Evolutionary conservation across 1,140 invertebrate genomes (phyloP), one percentile per base, ranked within the genome.

Genomic region (Drosophila sp.): DNA sequence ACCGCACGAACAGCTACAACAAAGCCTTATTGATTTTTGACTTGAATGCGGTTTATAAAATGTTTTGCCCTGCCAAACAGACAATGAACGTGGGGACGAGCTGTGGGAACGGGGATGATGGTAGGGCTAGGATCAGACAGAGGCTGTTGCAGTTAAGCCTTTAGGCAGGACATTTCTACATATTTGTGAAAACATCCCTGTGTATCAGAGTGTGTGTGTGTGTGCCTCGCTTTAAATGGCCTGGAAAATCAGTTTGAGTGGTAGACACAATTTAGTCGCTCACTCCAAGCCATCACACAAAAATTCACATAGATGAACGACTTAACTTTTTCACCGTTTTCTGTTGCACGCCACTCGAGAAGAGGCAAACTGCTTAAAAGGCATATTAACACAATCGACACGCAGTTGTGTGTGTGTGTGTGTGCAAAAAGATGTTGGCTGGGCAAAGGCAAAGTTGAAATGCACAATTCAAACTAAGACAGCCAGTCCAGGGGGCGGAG

Each of bases 21-120:
- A 77, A 78, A 78, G 69, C 75, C 61, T 55, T 78, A 78, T 78
- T 78, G 76, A 78, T 78, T 78, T 78, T 78, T 55, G 74, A 72
- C 68, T 77, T 77, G 57, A 72, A 72, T 78, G 76, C 44, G 67
- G 68, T 63, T 76, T 76, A 77, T 66, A 67, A 76, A 57, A 72
- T 60, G n/a, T 85, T 84, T 73, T 66, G 58, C 57, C 35, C 38
- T 54, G 25, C 25, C 56, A 68, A 60, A 63, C 58, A 76, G 63
- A 75, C 57, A 60, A 50, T 50, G 23, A 27, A 50, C 17, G 17
- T 0, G 17, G 44, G 23, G 23, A 50, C 7, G 23, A 50, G 44
- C 32, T n/a, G 17, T 17, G 8, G 30, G n/a, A 7, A 57, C 29
- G 72, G 54, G 62, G 56, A 62, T 25, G 32, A 38, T 10, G 17